Conservation (phyloP, 2,797 vertebrate genomes). For the Amblyopsis hoosieri region DNA sequence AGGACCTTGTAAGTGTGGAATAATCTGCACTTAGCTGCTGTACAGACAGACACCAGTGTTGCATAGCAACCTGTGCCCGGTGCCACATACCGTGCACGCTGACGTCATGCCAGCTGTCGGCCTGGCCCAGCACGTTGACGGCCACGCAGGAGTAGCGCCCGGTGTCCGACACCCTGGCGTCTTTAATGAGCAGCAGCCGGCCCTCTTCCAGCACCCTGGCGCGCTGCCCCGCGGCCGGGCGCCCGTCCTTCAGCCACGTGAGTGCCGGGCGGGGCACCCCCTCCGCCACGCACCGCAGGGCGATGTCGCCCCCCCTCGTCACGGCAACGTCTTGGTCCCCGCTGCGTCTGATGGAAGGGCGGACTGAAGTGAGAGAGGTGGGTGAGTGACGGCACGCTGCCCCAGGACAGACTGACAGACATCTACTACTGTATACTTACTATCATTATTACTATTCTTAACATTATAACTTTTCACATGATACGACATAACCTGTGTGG, state of each 20-base stretch:
- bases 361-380: conserved; percentile 77
- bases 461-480: neutral
- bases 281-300: conserved; percentile 84
- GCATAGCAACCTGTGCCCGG: neutral
- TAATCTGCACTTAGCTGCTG: too few relatives aligned
- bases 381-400: conserved; percentile 29
- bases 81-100: conserved; percentile 86
- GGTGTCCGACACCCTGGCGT: conserved; percentile 82
- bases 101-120: conserved; percentile 88
- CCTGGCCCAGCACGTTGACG: conserved; percentile 88
- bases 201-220: conserved; percentile 79
- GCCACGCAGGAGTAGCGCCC: conserved; percentile 92
- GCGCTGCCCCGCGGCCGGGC: conserved; percentile 66
- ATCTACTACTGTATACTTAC: too few relatives aligned
- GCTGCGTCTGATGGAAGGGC: conserved; percentile 81
- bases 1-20: too few relatives aligned
- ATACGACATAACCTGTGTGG: neutral
- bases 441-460: neutral
- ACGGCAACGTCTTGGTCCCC: conserved; percentile 73
- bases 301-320: conserved; percentile 79
- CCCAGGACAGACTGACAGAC: neutral
- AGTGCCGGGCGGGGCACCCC: conserved; percentile 87
- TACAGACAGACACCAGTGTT: too few relatives aligned
- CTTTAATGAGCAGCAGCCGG: conserved; percentile 79
- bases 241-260: conserved; percentile 92